A percentile compares a stretch with the other conserved stretches of the same genome.
Conservation (phyloP, 2,113 vertebrate genomes). For the Leptosomus discolor region DNA sequence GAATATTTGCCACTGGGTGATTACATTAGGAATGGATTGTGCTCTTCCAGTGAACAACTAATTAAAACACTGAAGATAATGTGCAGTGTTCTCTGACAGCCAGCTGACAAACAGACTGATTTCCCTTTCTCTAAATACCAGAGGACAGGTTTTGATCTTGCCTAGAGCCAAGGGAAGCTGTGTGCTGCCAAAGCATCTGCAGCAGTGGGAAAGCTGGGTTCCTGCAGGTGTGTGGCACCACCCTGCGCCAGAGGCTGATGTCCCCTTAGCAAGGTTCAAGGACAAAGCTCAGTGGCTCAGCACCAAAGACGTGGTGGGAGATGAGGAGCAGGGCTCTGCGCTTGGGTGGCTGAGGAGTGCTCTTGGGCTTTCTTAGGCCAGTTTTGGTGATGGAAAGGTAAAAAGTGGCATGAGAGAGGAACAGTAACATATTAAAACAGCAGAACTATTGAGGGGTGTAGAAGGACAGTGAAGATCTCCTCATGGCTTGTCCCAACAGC, state of each 20-base stretch:
- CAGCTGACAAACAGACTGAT: neutral
- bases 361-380: neutral
- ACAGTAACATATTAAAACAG: neutral
- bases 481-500: neutral
- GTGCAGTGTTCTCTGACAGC: neutral
- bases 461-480: neutral
- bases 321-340: neutral
- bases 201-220: neutral
- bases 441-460: neutral
- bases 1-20: neutral
- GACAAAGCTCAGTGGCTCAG: neutral
- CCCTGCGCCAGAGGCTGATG: neutral
- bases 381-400: neutral
- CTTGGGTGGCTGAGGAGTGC: neutral
- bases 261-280: neutral
- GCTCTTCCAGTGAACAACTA: fast-evolving
- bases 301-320: neutral
- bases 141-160: neutral
- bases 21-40: neutral
- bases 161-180: neutral
- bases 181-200: neutral
- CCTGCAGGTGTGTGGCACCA: neutral
- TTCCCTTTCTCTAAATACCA: neutral
- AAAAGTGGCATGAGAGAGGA: neutral
- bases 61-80: neutral